Base-by-base conservation (phyloP, 2,797 vertebrate genomes). In the Tenualosa ilisha region DNA sequence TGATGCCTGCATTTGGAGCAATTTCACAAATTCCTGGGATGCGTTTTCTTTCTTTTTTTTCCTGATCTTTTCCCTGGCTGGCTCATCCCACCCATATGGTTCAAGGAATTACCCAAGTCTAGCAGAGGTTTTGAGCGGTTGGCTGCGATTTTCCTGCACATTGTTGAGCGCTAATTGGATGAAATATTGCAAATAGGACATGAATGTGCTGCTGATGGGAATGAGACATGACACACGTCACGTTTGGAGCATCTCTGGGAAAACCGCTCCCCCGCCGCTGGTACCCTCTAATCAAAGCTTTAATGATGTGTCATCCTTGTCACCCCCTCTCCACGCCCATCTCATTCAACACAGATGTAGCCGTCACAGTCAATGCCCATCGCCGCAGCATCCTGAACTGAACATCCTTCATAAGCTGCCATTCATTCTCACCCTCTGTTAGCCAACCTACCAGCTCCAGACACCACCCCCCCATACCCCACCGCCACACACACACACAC, bases 401-500 rank as follows among this genome's bases (percentile, higher is more conserved):
- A 51, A 51, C 7, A 9, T 0, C 26, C 26, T 6, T 68, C 13
- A 22, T 56, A 15, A 56, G 54, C 54, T 56, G 54, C 20, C 15
- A 56, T 56, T 53, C 15, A 54, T 13, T 11, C 24, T 31, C 26
- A 26, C 51, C 51, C 2, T 68, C 2, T 68, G 63, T 68, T 26
- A 26, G 24, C 63, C 24, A 31, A 31, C 24, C 63, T 26, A 37
- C 86, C 89, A 85, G 72, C 81, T 85, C 86, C 83, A 65, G 31
- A 31, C 31, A 31, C 9, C 84, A 91, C 86, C 87, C 89, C 88
- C 89, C 89, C n/a, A n/a, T n/a, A n/a, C 87, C 89, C 89, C 90
- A 89, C 89, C 85, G 17, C 87, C 81, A 79, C 82, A 5, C 49
- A n/a, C n/a, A n/a, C n/a, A n/a, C 49, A 46, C 3, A 46, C 3